A percentile compares a stretch with the other conserved stretches of the same genome.
Conservation (phyloP, 30 jellyfish, hydroid and myxozoan genomes). For the Aurelia aurita region DNA sequence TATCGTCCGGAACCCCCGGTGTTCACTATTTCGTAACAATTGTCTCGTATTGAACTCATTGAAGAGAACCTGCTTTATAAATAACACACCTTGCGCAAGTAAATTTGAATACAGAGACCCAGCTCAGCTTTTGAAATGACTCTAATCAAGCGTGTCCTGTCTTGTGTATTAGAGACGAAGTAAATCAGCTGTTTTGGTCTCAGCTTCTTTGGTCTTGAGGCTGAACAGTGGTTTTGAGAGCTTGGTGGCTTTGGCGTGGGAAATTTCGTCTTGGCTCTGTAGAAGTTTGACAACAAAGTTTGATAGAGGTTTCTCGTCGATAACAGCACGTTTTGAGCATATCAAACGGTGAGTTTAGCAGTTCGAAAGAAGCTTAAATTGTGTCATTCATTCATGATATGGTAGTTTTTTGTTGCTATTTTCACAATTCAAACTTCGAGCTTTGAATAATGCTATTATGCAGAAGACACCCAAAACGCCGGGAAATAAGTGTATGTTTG, state of each 20-base stretch:
- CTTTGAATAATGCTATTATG: too few relatives aligned
- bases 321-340: too few relatives aligned
- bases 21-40: not conserved
- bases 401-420: too few relatives aligned
- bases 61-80: constrained; percentile 28
- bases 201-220: constrained; percentile 2
- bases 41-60: constrained; percentile 39
- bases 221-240: too few relatives aligned
- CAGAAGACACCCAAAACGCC: too few relatives aligned
- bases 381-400: too few relatives aligned
- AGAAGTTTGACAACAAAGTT: not conserved
- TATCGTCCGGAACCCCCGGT: constrained; percentile 10
- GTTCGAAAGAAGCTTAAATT: too few relatives aligned
- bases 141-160: constrained; percentile 63
- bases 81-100: constrained; percentile 19
- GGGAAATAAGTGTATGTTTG: too few relatives aligned
- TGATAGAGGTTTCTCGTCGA: too few relatives aligned
- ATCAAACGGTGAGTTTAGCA: too few relatives aligned
- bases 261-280: not conserved
- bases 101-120: constrained; percentile 27
- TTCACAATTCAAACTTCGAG: too few relatives aligned
- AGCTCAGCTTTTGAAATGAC: constrained; percentile 6
- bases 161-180: constrained; percentile 36
- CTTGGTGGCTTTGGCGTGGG: not conserved
- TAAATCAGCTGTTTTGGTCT: constrained; percentile 54